A percentile compares a stretch with the other conserved stretches of the same genome.
phyloP scores from a whole-genome alignment of 2,888 invertebrate species.

The Pedicia rivosa region DNA sequence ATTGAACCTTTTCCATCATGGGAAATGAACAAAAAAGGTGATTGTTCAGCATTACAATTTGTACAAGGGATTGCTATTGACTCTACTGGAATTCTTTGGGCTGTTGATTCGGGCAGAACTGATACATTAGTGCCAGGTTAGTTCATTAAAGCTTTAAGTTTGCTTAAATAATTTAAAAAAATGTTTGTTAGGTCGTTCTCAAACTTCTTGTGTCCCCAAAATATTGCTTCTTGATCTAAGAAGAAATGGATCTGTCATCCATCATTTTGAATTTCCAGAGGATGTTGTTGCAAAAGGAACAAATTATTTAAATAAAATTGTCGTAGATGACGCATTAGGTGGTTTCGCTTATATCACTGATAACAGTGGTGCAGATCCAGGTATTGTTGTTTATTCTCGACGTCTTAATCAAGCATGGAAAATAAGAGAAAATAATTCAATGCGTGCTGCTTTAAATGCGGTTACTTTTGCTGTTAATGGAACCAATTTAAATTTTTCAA shows the following conservation, averaged over 20 bases:
- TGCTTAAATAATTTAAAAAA: neutral
- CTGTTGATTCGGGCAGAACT: conserved; percentile 49
- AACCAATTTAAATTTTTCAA: conserved; percentile 37
- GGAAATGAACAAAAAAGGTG: conserved; percentile 46
- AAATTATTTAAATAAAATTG: conserved; percentile 54
- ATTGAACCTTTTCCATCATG: conserved; percentile 56
- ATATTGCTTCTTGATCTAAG: conserved; percentile 50
- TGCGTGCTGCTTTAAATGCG: conserved; percentile 43
- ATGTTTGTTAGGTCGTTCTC: conserved; percentile 20
- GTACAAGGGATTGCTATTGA: conserved; percentile 63
- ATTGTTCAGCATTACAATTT: conserved; percentile 53
- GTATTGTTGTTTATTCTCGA: conserved; percentile 53
- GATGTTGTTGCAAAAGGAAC: conserved; percentile 39
- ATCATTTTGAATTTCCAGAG: conserved; percentile 43
- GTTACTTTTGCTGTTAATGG: conserved; percentile 43
- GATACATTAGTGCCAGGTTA: conserved; percentile 36
- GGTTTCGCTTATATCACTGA: conserved; percentile 58
- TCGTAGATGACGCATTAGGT: conserved; percentile 50
- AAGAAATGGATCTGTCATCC: conserved; percentile 36
- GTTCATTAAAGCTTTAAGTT: conserved; percentile 11
- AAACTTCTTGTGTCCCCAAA: conserved; percentile 46
- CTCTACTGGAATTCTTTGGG: conserved; percentile 49
- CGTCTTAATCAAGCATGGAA: conserved; percentile 52
- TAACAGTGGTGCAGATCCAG: conserved; percentile 48
- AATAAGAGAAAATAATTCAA: conserved; percentile 43